A percentile compares a stretch with the other conserved stretches of the same genome.
Evolutionary conservation across 2,797 vertebrate genomes (phyloP).

Genomic region (Podargus strigoides): DNA sequence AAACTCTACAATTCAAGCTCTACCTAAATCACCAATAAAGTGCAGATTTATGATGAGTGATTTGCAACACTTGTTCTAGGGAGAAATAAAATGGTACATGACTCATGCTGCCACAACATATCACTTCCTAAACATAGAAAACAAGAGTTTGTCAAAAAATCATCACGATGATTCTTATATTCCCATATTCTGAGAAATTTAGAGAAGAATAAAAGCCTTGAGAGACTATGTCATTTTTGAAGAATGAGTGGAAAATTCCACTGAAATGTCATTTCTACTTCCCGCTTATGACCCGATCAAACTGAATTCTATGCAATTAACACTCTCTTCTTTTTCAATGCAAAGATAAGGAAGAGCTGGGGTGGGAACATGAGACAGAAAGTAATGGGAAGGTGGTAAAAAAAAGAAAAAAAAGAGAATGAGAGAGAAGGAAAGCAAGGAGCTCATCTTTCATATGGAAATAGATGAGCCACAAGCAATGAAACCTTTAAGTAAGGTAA

Average conservation of each 20-base stretch:
- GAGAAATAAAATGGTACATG: neutral
- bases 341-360: neutral
- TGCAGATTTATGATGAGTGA: neutral
- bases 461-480: neutral
- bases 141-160: neutral
- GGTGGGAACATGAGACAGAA: neutral
- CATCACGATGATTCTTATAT: neutral
- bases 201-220: neutral
- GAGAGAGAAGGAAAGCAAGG: neutral
- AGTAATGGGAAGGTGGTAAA: neutral
- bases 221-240: neutral
- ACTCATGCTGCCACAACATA: neutral
- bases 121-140: neutral
- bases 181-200: neutral
- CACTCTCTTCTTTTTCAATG: neutral
- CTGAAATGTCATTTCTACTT: neutral
- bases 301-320: neutral
- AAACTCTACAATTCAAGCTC: neutral
- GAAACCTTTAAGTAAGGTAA: neutral
- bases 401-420: neutral
- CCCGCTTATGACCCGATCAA: neutral
- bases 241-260: neutral
- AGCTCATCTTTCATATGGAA: neutral
- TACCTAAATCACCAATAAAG: neutral
- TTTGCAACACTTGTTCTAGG: neutral